Percentiles rank a stretch among this genome's conserved stretches.
These are phyloP conservation scores for Apodemia hepburni DNA, from an alignment of 2,888 invertebrate genomes.

Conservation along the genomic window DNA sequence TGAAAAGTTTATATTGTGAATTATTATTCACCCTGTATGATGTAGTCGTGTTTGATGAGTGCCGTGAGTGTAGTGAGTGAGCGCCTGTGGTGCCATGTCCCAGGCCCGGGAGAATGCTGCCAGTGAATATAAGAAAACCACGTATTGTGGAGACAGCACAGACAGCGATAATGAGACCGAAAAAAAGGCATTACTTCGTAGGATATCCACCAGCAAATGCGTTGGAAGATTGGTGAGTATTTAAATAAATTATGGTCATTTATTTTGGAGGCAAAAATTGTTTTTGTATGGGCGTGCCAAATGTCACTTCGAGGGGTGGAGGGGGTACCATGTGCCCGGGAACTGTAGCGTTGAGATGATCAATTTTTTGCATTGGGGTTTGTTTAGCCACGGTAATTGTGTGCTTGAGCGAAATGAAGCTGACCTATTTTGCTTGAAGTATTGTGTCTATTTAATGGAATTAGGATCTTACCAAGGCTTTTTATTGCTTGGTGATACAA, in stretches of 20 bases:
- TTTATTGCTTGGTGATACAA: neutral
- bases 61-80: conserved; percentile 55
- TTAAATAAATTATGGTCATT: conserved; percentile 16
- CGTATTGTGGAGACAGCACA: conserved; percentile 73
- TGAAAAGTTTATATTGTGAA: conserved; percentile 55
- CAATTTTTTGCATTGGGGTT: conserved; percentile 47
- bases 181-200: conserved; percentile 87
- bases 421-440: conserved; percentile 26
- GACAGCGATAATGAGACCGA: conserved; percentile 93
- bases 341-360: conserved; percentile 37
- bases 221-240: conserved; percentile 86
- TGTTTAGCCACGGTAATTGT: conserved; percentile 42
- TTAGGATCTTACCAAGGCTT: neutral
- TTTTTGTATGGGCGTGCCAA: conserved; percentile 53
- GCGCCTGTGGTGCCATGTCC: conserved; percentile 68
- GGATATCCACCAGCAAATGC: conserved; percentile 91
- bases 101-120: conserved; percentile 51
- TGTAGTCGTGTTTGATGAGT: conserved; percentile 66
- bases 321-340: conserved; percentile 56
- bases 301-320: conserved; percentile 39
- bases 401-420: conserved; percentile 31
- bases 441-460: conserved; percentile 5
- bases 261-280: conserved; percentile 23
- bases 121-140: conserved; percentile 51
- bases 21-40: conserved; percentile 67